These are phyloP conservation scores for Siniperca obscura DNA, from an alignment of 2,797 vertebrate species.

Conservation along the genomic window DNA sequence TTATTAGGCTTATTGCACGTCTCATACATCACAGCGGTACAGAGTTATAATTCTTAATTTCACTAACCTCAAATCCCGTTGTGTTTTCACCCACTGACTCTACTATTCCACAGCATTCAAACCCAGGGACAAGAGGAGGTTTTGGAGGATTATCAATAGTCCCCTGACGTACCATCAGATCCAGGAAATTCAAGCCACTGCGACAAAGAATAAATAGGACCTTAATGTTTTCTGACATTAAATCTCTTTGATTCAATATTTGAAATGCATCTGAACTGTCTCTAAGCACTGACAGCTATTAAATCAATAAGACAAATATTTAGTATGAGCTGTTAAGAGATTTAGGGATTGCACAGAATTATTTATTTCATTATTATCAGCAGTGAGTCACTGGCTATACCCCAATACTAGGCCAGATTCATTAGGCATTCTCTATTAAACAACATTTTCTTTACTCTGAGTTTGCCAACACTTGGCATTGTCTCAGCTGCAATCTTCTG, in stretches of 20 bases:
- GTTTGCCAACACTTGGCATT: slow-evolving; percentile 20
- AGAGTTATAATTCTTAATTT: slow-evolving; percentile 10
- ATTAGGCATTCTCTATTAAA: slow-evolving; percentile 24
- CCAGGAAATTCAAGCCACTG: slow-evolving; percentile 98
- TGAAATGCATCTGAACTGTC: slow-evolving; percentile 8
- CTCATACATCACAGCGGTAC: neutral
- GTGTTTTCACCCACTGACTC: slow-evolving; percentile 94
- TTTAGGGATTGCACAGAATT: slow-evolving; percentile 9
- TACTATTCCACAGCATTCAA: slow-evolving; percentile 97
- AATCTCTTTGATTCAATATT: slow-evolving; percentile 6
- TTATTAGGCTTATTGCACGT: neutral
- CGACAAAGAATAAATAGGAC: slow-evolving; percentile 52
- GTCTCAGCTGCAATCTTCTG: neutral
- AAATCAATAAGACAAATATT: slow-evolving; percentile 22
- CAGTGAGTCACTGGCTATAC: slow-evolving; percentile 51
- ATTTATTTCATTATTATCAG: slow-evolving; percentile 42
- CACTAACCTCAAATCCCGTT: slow-evolving; percentile 93
- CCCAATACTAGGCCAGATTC: slow-evolving; percentile 47
- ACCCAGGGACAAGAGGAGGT: slow-evolving; percentile 95
- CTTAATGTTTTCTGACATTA: slow-evolving; percentile 13
- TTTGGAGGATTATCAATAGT: slow-evolving; percentile 98
- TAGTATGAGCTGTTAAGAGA: slow-evolving; percentile 14
- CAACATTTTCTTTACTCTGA: slow-evolving; percentile 21
- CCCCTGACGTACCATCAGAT: slow-evolving; percentile 98
- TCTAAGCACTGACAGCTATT: slow-evolving; percentile 20